Evolutionary conservation across 2,113 vertebrate genomes (phyloP).

Genomic region (Clarias gariepinus): DNA sequence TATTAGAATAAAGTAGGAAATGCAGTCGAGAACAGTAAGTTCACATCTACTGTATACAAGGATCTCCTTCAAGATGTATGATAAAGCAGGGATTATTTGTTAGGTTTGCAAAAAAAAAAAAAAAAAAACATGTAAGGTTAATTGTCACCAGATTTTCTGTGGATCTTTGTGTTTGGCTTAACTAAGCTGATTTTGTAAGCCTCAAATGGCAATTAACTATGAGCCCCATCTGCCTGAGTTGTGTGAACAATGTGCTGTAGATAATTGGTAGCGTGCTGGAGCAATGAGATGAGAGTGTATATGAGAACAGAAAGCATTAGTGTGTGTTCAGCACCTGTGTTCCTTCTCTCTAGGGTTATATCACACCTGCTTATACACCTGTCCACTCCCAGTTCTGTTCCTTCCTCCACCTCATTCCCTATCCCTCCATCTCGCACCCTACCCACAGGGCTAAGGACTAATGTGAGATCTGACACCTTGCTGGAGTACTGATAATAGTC

Average conservation of each 20-base stretch:
- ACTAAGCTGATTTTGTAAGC: not conserved
- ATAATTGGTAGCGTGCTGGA: constrained; percentile 34
- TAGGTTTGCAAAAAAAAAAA: not conserved
- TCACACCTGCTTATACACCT: constrained; percentile 49
- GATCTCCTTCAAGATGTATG: not conserved
- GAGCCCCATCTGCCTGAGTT: constrained; percentile 12
- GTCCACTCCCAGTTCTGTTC: constrained; percentile 24
- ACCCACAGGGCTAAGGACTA: constrained; percentile 28
- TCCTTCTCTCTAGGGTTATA: constrained; percentile 23
- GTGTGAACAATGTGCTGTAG: constrained; percentile 21
- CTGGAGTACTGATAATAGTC: not conserved
- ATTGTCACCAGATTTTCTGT: not conserved
- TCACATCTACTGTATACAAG: constrained; percentile 18
- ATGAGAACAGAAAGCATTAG: constrained; percentile 30
- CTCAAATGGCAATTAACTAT: constrained; percentile 11
- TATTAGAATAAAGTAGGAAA: constrained; percentile 10
- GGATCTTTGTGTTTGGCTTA: not conserved
- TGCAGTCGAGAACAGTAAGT: constrained; percentile 8
- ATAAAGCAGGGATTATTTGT: not conserved
- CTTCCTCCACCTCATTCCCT: not conserved
- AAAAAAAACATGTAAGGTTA: not conserved
- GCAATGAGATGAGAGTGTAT: constrained; percentile 35
- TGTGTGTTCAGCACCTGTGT: constrained; percentile 52
- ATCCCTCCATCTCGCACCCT: not conserved
- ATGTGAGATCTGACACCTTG: constrained; percentile 48